Base-by-base conservation (phyloP, 2,888 invertebrate genomes). In the Portevinia maculata region DNA sequence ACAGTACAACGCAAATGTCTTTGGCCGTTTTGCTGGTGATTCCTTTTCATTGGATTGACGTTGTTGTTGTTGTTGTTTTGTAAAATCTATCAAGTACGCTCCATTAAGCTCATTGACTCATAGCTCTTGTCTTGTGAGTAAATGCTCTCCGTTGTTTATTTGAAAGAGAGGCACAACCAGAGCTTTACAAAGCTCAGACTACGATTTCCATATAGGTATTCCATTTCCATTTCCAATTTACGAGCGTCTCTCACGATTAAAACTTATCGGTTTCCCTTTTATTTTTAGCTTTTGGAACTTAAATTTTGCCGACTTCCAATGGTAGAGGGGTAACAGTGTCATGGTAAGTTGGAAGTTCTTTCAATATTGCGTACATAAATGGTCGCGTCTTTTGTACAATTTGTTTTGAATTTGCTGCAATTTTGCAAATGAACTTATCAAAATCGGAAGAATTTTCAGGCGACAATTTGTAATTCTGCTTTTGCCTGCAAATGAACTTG, bases 71-170 rank as follows among this genome's bases (percentile, higher is more conserved):
- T 17, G 5, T 15, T 13, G 9, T 17, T 3, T 37, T 34, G 28
- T 73, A 53, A 17, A 76, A 64, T 53, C 46, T 67, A 71, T 78
- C 67, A 83, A 78, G 71, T 78, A 78, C 83, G 71, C 78, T 83
- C 71, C 48, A 78, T 78, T 83, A 78, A 83, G 83, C 83, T 83
- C 78, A 67, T 83, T 83, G 83, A 83, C 78, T 78, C 60, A 65
- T 76, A 52, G 30, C 57, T 15, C 39, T 21, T 15, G 41, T 59
- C 46, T 60, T 64, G 67, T 59, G 74, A 60, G 53, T 67, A 73
- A 44, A 37, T 48, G 48, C 59, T 64, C 64, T 69, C 34, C 55
- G 53, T 55, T 55, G 21, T 70, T 32, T 37, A 21, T 57, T 24
- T 39, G 32, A 8, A 69, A 53, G 60, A 73, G 73, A 64, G 46